Percentiles rank a stretch among this genome's conserved stretches.
Conservation (phyloP, 2,888 invertebrate genomes). For the Nemoura dubitans region DNA sequence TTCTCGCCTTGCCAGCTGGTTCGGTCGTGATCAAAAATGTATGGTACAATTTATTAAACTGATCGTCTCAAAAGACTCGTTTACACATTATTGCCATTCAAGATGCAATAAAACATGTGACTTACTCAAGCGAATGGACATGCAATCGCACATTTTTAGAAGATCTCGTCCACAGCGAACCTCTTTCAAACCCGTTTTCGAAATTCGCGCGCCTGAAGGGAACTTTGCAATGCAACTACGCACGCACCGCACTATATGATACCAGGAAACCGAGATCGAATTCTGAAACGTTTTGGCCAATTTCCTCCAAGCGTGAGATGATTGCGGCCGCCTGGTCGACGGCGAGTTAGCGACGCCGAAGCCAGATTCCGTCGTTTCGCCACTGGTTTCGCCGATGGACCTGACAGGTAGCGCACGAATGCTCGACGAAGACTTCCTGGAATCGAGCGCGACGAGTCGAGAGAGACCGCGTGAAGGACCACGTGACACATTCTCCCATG, state of each 20-base stretch:
- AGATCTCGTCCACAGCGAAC: not conserved
- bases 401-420: not conserved
- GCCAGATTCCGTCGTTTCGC: not conserved
- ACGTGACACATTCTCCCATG: not conserved
- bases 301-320: not conserved
- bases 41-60: no score
- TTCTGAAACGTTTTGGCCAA: not conserved
- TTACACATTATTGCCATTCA: no score
- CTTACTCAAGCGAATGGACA: no score
- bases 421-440: not conserved
- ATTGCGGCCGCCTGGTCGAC: not conserved
- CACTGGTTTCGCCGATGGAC: slow-evolving; percentile 1
- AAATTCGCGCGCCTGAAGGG: not conserved
- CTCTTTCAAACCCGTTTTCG: not conserved
- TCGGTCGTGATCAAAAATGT: no score
- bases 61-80: no score
- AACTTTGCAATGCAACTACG: not conserved
- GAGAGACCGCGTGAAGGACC: not conserved
- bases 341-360: not conserved
- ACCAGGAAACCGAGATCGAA: not conserved
- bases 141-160: not conserved
- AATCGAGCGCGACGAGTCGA: not conserved
- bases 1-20: no score
- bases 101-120: no score
- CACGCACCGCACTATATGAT: not conserved